Conservation (phyloP, 2,797 vertebrate genomes). For the Tragelaphus oryx region DNA sequence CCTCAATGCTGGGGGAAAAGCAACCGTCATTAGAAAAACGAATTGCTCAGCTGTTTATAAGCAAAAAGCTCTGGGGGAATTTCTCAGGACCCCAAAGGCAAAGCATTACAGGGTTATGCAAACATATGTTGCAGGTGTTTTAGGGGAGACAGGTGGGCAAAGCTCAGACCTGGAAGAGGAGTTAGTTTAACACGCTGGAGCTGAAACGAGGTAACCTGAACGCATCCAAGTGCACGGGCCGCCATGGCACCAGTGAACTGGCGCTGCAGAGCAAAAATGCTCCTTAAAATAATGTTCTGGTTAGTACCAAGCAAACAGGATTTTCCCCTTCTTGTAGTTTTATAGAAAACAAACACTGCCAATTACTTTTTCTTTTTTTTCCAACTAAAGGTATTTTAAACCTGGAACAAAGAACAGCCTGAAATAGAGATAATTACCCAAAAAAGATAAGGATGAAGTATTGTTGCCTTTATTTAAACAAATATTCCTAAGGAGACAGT, state of each 20-base stretch:
- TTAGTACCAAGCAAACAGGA: constrained; percentile 62
- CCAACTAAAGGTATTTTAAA: constrained; percentile 74
- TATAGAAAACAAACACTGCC: constrained; percentile 69
- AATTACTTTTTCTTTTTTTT: constrained; percentile 37
- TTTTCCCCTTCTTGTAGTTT: constrained; percentile 52
- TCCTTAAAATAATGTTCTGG: constrained; percentile 69
- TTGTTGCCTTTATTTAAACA: constrained; percentile 76
- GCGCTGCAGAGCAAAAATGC: constrained; percentile 50
- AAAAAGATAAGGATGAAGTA: constrained; percentile 74
- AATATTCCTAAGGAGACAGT: constrained; percentile 77
- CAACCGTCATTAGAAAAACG: constrained; percentile 83
- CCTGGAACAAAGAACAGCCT: constrained; percentile 75
- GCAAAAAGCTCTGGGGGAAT: constrained; percentile 83
- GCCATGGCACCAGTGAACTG: constrained; percentile 64
- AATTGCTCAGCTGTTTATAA: constrained; percentile 85
- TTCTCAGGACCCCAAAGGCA: constrained; percentile 83
- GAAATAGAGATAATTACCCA: constrained; percentile 73
- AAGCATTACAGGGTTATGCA: constrained; percentile 82
- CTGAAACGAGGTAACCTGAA: constrained; percentile 82
- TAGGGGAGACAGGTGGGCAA: constrained; percentile 85
- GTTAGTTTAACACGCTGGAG: constrained; percentile 81
- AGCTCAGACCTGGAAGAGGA: constrained; percentile 78
- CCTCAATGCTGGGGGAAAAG: constrained; percentile 78
- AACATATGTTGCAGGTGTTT: constrained; percentile 85
- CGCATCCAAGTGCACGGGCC: constrained; percentile 64